phyloP scores from a whole-genome alignment of 2,797 vertebrate genomes.

The Martes flavigula region DNA sequence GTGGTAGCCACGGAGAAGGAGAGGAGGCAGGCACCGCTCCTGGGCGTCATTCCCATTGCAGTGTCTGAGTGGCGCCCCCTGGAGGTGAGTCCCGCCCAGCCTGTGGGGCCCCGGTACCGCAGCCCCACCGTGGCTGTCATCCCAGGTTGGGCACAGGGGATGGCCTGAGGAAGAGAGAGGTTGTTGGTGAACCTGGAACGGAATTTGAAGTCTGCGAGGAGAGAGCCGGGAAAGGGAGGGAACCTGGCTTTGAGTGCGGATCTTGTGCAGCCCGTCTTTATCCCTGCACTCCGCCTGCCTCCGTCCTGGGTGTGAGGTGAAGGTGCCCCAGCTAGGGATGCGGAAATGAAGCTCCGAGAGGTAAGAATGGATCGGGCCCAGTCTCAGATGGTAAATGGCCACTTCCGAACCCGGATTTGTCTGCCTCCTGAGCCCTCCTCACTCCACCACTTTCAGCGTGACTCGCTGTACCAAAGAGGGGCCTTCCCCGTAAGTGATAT shows the following conservation, averaged over 20 bases:
- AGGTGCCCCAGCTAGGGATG: background rate
- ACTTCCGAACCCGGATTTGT: background rate
- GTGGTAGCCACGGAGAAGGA: background rate
- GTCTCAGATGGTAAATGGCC: background rate
- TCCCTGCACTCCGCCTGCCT: background rate
- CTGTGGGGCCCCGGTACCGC: background rate
- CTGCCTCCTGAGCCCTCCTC: background rate
- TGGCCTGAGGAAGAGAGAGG: background rate
- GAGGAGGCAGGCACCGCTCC: background rate
- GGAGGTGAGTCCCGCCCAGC: background rate
- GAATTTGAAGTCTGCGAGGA: background rate
- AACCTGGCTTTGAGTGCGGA: background rate
- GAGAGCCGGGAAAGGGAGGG: background rate
- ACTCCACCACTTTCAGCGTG: background rate
- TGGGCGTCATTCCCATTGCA: background rate
- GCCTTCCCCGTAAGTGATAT: background rate
- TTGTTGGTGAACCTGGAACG: background rate
- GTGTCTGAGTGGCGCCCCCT: background rate
- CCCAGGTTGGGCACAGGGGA: too few species aligned
- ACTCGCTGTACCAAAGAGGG: background rate
- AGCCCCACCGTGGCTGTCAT: background rate
- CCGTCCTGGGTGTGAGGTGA: background rate
- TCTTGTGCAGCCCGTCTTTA: rapidly evolving
- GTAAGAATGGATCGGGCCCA: background rate
- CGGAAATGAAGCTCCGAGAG: background rate